Percentiles rank a stretch among this genome's conserved stretches.
Evolutionary conservation across 2,888 invertebrate genomes (phyloP).

Genomic region (Pollenia labialis): DNA sequence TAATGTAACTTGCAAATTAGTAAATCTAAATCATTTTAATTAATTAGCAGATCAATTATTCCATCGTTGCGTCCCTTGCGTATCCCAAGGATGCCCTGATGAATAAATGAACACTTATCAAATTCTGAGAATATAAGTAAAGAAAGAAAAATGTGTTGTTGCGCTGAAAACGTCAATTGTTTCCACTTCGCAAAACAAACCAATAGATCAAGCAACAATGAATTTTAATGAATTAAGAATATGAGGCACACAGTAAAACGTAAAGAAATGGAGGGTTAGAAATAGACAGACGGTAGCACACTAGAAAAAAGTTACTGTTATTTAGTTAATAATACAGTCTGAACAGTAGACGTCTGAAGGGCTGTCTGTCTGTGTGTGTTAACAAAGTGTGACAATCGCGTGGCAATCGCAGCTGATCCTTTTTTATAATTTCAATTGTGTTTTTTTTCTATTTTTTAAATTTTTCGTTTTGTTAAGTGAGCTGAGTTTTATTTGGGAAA

Average conservation of each 20-base stretch:
- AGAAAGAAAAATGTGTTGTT: slow-evolving; percentile 23
- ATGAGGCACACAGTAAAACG: slow-evolving; percentile 17
- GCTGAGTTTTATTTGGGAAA: slow-evolving; percentile 27
- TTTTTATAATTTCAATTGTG: slow-evolving; percentile 45
- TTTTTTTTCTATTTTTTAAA: slow-evolving; percentile 27
- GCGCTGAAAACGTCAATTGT: slow-evolving; percentile 52
- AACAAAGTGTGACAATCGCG: slow-evolving; percentile 77
- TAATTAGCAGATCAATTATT: background rate
- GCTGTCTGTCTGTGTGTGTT: slow-evolving; percentile 39
- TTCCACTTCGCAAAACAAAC: slow-evolving; percentile 51
- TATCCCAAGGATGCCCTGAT: slow-evolving; percentile 26
- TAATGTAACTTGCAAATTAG: too few species aligned
- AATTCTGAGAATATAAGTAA: background rate
- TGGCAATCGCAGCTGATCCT: slow-evolving; percentile 75
- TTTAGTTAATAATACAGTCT: slow-evolving; percentile 32
- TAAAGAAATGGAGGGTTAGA: background rate
- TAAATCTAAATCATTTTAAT: too few species aligned
- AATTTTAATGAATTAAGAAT: slow-evolving; percentile 39
- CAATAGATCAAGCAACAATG: slow-evolving; percentile 56
- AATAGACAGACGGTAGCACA: slow-evolving; percentile 1
- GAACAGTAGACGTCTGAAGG: background rate
- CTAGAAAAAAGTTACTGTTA: slow-evolving; percentile 22
- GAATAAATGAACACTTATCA: background rate
- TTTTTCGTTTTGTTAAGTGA: slow-evolving; percentile 24
- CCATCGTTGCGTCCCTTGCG: background rate